phyloP scores from a whole-genome alignment of 2,888 invertebrate species.

The Heliconius ethilla region DNA sequence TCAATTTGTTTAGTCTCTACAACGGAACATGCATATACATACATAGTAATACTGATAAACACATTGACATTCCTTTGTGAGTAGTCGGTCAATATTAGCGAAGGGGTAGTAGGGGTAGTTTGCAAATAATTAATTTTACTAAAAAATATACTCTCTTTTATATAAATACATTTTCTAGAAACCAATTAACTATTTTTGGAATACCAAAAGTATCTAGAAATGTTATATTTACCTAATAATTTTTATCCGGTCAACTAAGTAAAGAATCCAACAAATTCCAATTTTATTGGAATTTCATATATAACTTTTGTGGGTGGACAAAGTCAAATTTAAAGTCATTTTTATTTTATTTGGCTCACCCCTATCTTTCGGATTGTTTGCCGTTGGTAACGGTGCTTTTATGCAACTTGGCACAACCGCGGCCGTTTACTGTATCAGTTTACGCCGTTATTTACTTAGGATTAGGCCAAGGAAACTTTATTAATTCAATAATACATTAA shows the following conservation, averaged over 20 bases:
- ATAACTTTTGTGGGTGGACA: slow-evolving; percentile 47
- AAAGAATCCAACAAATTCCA: neutral
- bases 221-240: neutral
- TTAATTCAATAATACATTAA: slow-evolving; percentile 39
- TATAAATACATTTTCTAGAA: neutral
- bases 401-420: slow-evolving; percentile 39
- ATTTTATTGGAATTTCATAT: slow-evolving; percentile 48
- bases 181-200: neutral
- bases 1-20: no score
- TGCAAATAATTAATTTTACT: neutral
- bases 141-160: neutral
- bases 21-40: no score
- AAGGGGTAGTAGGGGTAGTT: no score
- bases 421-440: slow-evolving; percentile 36
- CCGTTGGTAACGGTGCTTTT: slow-evolving; percentile 28
- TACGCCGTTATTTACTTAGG: slow-evolving; percentile 46
- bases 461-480: slow-evolving; percentile 38
- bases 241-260: neutral
- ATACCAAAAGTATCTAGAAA: neutral
- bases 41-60: no score
- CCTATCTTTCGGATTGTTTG: slow-evolving; percentile 38
- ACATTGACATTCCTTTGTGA: no score
- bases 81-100: no score
- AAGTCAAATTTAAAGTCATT: slow-evolving; percentile 44
- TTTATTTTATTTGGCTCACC: slow-evolving; percentile 40